phyloP scores from a whole-genome alignment of 2,797 vertebrate species.

The Hapalemur alaotrensis region DNA sequence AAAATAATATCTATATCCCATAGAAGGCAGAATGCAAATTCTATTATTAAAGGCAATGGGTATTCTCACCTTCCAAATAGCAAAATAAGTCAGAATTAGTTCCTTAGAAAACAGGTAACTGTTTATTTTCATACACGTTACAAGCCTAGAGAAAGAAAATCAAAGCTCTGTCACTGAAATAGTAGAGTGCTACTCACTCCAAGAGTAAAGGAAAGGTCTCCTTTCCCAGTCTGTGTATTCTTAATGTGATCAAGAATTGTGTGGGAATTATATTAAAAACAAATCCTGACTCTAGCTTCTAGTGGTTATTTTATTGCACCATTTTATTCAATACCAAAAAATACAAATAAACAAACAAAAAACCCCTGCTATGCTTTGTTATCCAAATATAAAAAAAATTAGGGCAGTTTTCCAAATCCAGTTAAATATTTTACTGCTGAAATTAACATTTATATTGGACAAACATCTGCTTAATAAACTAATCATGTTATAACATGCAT shows the following conservation, averaged over 20 bases:
- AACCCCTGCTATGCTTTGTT: neutral
- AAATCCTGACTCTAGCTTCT: neutral
- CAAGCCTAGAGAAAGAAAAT: neutral
- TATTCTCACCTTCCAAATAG: neutral
- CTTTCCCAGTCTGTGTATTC: neutral
- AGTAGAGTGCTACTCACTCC: neutral
- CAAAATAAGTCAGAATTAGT: neutral
- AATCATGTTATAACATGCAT: neutral
- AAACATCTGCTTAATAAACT: constrained; percentile 58
- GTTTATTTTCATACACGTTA: neutral
- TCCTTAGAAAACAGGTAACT: neutral
- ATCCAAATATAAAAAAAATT: constrained; percentile 45
- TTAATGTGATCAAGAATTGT: neutral
- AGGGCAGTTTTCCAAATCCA: constrained; percentile 48
- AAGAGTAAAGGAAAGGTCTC: neutral
- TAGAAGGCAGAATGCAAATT: neutral
- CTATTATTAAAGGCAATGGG: neutral
- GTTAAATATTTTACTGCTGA: constrained; percentile 52
- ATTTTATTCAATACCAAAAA: neutral
- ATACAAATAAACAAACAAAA: neutral
- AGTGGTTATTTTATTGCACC: neutral
- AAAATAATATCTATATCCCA: neutral
- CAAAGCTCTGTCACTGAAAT: neutral
- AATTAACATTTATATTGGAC: neutral
- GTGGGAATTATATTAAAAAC: neutral